A percentile compares a stretch with the other conserved stretches of the same genome.
Evolutionary conservation across 2,888 invertebrate species (phyloP).

Genomic region (Diadegma fenestrale): DNA sequence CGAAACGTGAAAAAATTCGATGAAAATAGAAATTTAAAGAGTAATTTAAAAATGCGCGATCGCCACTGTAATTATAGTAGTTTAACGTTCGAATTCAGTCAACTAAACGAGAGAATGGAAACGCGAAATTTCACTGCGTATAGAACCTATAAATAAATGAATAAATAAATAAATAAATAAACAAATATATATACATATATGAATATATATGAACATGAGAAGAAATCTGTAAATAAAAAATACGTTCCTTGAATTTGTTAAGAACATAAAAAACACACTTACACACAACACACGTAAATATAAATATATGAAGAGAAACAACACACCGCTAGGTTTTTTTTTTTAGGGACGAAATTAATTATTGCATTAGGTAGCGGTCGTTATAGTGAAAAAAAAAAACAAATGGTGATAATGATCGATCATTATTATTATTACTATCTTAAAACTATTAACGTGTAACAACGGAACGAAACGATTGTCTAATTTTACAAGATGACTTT

Average conservation of each 20-base stretch:
- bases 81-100: constrained; percentile 55
- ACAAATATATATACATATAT: background rate
- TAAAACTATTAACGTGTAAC: constrained; percentile 75
- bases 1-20: constrained; percentile 18
- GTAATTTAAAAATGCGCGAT: constrained; percentile 25
- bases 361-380: constrained; percentile 81
- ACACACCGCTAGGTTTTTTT: constrained; percentile 78
- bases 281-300: constrained; percentile 38
- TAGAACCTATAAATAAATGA: constrained; percentile 47
- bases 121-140: constrained; percentile 55
- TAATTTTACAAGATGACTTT: constrained; percentile 81
- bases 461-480: constrained; percentile 78
- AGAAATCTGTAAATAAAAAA: constrained; percentile 77
- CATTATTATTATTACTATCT: constrained; percentile 76
- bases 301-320: constrained; percentile 34
- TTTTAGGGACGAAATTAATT: constrained; percentile 78
- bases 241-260: constrained; percentile 77
- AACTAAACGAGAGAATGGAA: constrained; percentile 45
- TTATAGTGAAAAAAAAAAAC: constrained; percentile 75
- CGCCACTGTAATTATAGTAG: constrained; percentile 58
- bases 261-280: constrained; percentile 57
- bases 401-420: constrained; percentile 73
- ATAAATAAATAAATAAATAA: constrained; percentile 32
- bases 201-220: constrained; percentile 25
- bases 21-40: background rate